Percentiles rank a stretch among this genome's conserved stretches.
Conservation (phyloP, 1,140 invertebrate genomes). For the Pogonomyrmex barbatus region DNA sequence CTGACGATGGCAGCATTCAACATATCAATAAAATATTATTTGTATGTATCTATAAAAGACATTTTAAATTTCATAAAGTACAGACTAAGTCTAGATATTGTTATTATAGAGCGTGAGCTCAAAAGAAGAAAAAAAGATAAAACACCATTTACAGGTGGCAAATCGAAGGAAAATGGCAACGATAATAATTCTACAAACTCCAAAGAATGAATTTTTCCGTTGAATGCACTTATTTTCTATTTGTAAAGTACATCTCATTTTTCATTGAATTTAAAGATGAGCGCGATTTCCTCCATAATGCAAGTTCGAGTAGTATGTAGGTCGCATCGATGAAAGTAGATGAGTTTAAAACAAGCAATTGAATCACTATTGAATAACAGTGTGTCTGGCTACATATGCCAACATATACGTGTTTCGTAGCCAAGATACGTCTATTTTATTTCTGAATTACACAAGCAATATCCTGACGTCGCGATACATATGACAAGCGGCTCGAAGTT, state of each 20-base stretch:
- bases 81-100: background rate
- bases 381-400: background rate
- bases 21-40: background rate
- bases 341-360: slow-evolving; percentile 48
- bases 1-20: background rate
- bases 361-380: slow-evolving; percentile 41
- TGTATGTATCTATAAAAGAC: background rate
- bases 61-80: background rate
- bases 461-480: slow-evolving; percentile 10
- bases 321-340: slow-evolving; percentile 49
- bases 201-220: background rate
- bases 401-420: background rate
- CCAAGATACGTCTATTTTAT: slow-evolving; percentile 16
- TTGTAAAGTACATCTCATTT: slow-evolving; percentile 25
- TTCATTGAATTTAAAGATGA: slow-evolving; percentile 55
- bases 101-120: background rate
- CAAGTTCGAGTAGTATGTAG: slow-evolving; percentile 38
- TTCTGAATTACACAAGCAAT: slow-evolving; percentile 24
- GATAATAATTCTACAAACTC: slow-evolving; percentile 7
- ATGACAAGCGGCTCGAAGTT: slow-evolving; percentile 20
- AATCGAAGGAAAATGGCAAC: slow-evolving; percentile 13
- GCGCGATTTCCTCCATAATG: slow-evolving; percentile 41
- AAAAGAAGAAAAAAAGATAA: background rate
- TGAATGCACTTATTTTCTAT: slow-evolving; percentile 25
- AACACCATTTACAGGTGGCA: background rate